These are phyloP conservation scores for Coptodon bakossiorum DNA, from an alignment of 2,113 vertebrate genomes.

Conservation along the genomic window DNA sequence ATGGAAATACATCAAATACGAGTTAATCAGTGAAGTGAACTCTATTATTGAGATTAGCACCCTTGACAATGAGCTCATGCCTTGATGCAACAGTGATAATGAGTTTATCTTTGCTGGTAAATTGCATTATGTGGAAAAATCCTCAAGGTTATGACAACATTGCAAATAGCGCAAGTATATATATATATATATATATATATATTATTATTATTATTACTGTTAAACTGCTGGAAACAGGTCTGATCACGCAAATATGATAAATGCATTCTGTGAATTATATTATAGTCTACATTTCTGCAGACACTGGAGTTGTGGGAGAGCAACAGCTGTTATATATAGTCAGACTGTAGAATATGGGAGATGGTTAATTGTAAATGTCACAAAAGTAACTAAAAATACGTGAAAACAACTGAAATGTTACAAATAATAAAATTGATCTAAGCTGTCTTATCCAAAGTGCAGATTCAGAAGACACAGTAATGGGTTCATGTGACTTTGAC, in stretches of 20 bases:
- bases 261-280: not conserved
- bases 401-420: not conserved
- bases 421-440: not conserved
- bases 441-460: not conserved
- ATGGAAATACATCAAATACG: not conserved
- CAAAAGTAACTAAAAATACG: not conserved
- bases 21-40: not conserved
- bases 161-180: not conserved
- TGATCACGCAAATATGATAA: not conserved
- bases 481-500: not conserved
- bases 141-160: not conserved
- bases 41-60: not conserved
- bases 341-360: not conserved
- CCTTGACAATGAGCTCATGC: not conserved
- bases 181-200: not conserved
- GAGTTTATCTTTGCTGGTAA: not conserved
- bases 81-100: not conserved
- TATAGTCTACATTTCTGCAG: not conserved
- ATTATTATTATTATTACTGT: not conserved
- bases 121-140: not conserved
- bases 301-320: not conserved
- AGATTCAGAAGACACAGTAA: not conserved
- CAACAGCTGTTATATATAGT: not conserved
- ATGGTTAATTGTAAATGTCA: not conserved
- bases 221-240: not conserved